Evolutionary conservation across 2,888 invertebrate species (phyloP), one percentile per base, ranked within the genome.

Genomic region (Phanerotoma sp.): DNA sequence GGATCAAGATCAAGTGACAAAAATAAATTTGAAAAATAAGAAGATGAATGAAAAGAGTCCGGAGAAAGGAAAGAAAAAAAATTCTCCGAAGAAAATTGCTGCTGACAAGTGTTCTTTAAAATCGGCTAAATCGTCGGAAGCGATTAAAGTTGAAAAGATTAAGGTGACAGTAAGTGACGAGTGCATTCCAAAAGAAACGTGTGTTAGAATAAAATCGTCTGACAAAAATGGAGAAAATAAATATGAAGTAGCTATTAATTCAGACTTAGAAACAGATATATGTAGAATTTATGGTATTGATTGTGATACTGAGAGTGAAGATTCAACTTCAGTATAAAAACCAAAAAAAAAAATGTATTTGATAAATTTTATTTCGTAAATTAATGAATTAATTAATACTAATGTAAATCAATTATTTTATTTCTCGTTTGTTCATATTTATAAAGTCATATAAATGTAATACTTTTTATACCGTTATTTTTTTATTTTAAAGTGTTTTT

Each of bases 321-420:
- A 72, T 55, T 75, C 75, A 7, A 75, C 75, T 16, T 75, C 75
- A 37, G 70, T 75, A 56, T 73, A 67, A 64, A 33, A 33, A 42
- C 5, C n/a, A 10, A 46, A 32, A 18, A 11, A 5, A 21, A 48
- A n/a, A 18, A 32, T 45, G 13, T 35, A 16, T 35, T 15, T 35
- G 16, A 11, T 11, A 2, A 35, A 9, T 35, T 35, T 16, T 9
- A 18, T 20, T 18, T 38, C n/a, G n/a, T 38, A 18, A 38, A 18
- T 38, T 38, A 16, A 11, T 18, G 11, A 18, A 16, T 16, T 15
- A 16, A 16, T 20, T 38, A 16, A 16, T 5, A 18, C 15, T 18
- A n/a, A n/a, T 15, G 30, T 11, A 9, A 30, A 11, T 40, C 18
- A 40, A 20, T 11, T 11, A 20, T 11, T 40, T 9, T 41, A 20